Evolutionary conservation across 2,888 invertebrate species (phyloP).

Genomic region (Dasysyrphus tricinctus): DNA sequence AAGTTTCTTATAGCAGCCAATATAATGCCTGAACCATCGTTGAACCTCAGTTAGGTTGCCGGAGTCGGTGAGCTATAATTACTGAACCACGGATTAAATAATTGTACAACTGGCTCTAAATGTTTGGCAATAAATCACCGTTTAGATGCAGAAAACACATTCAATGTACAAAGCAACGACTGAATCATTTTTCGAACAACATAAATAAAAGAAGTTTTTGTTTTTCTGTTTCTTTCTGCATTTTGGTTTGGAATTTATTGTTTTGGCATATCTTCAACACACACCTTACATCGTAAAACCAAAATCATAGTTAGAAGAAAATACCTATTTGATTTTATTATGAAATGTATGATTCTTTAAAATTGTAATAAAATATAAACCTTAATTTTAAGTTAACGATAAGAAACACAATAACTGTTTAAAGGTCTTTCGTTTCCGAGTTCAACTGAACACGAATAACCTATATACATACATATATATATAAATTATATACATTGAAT

Average conservation of each 20-base stretch:
- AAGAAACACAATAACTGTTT: constrained; percentile 39
- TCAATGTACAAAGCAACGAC: constrained; percentile 10
- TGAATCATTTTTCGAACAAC: not conserved
- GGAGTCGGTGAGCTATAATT: too few species aligned
- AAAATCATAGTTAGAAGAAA: not conserved
- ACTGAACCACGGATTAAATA: too few species aligned
- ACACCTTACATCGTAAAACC: not conserved
- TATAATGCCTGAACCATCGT: too few species aligned
- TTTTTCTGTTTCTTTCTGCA: not conserved
- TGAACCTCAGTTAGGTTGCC: too few species aligned
- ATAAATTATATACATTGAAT: constrained; percentile 33
- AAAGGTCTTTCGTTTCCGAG: constrained; percentile 35
- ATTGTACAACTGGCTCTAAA: too few species aligned
- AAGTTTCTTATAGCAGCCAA: too few species aligned
- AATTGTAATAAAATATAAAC: not conserved
- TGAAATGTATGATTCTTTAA: not conserved
- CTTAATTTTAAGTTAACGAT: constrained; percentile 4
- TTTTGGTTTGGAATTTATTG: not conserved
- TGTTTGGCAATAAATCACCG: not conserved
- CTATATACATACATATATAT: constrained; percentile 36
- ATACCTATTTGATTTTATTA: constrained; percentile 2
- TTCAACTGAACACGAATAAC: constrained; percentile 37
- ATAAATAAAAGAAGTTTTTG: not conserved
- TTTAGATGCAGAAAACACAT: not conserved
- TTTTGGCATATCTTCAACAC: not conserved